Conservation (phyloP, 2,888 invertebrate genomes). For the Operophtera brumata region DNA sequence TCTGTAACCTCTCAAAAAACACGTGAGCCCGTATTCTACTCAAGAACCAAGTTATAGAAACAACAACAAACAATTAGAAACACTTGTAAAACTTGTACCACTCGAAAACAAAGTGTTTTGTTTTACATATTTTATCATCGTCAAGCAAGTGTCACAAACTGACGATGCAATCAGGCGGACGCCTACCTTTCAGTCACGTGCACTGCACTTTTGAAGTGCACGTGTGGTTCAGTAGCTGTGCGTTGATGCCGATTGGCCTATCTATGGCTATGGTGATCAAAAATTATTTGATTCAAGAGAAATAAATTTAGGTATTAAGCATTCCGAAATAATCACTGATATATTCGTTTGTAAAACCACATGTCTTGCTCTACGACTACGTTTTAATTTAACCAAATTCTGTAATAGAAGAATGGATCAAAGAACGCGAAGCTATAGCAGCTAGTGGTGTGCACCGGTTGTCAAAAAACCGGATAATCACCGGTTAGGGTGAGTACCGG, state of each 20-base stretch:
- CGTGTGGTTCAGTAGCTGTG: constrained; percentile 5
- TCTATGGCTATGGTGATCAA: neutral
- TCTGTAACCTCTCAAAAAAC: neutral
- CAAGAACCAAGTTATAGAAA: neutral
- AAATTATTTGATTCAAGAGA: neutral
- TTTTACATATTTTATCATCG: constrained; percentile 12
- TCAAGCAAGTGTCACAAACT: constrained; percentile 4
- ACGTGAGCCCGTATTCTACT: neutral
- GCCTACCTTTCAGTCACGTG: constrained; percentile 1
- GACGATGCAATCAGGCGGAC: constrained; percentile 3
- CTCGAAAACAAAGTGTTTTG: constrained; percentile 11
- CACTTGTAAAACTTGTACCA: neutral
- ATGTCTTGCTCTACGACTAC: neutral
- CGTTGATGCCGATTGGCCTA: neutral
- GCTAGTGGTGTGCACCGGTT: too few relatives aligned
- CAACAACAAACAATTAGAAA: neutral
- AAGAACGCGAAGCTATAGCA: constrained; percentile 1
- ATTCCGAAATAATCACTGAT: too few relatives aligned
- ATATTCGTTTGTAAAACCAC: neutral
- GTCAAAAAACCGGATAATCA: too few relatives aligned
- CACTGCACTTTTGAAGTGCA: constrained; percentile 6
- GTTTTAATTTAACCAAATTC: neutral
- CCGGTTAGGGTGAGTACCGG: too few relatives aligned
- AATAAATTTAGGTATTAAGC: neutral
- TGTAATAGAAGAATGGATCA: neutral